A percentile compares a stretch with the other conserved stretches of the same genome.
Conservation (phyloP, 2,888 invertebrate species). For the Thyatira batis region DNA sequence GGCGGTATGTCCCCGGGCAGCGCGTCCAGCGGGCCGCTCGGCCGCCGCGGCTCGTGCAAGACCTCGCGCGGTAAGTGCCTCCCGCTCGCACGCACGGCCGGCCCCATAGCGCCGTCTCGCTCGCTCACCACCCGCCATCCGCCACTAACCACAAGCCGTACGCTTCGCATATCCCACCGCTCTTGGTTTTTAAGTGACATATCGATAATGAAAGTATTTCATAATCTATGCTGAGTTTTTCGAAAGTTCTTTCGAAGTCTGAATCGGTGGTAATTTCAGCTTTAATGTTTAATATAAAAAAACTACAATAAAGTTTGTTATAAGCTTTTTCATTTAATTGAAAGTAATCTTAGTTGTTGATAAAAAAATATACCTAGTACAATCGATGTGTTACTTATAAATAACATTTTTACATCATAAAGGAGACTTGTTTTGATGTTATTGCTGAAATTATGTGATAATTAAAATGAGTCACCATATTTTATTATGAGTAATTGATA, state of each 20-base stretch:
- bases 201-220: too few species aligned
- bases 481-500: not conserved
- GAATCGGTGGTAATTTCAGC: too few species aligned
- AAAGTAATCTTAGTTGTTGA: too few species aligned
- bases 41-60: slow-evolving; percentile 93
- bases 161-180: slow-evolving; percentile 34
- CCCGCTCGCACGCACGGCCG: slow-evolving; percentile 18
- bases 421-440: not conserved
- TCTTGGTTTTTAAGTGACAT: slow-evolving; percentile 25
- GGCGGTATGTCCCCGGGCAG: slow-evolving; percentile 88
- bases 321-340: too few species aligned
- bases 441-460: not conserved
- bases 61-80: slow-evolving; percentile 89
- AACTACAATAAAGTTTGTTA: too few species aligned
- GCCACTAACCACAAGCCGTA: slow-evolving; percentile 39
- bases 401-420: not conserved
- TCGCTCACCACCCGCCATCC: slow-evolving; percentile 20
- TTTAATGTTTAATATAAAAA: too few species aligned
- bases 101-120: slow-evolving; percentile 22
- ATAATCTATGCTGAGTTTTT: too few species aligned
- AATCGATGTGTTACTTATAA: not conserved
- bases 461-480: not conserved
- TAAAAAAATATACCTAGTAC: not conserved
- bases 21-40: slow-evolving; percentile 85
- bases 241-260: too few species aligned